phyloP scores from a whole-genome alignment of 2,113 vertebrate genomes.

The Kobus ellipsiprymnus region DNA sequence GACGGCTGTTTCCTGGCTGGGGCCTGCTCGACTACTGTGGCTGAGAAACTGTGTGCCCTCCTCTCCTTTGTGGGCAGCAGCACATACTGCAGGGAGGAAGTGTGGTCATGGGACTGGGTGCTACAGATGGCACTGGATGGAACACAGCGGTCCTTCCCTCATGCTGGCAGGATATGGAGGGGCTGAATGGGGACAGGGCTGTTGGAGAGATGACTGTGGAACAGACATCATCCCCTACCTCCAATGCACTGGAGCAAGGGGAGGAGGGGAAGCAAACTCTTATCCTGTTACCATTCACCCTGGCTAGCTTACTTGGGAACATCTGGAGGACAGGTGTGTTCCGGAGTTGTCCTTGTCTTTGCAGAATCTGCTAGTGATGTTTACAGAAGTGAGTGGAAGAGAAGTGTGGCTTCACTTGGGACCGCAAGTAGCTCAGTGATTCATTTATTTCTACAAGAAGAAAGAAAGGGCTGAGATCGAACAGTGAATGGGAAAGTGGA shows the following conservation, averaged over 20 bases:
- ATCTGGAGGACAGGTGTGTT: not conserved
- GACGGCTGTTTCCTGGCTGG: not conserved
- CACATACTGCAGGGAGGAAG: no score
- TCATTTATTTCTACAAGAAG: not conserved
- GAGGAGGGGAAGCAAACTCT: not conserved
- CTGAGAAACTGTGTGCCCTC: not conserved
- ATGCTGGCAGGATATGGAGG: not conserved
- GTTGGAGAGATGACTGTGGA: not conserved
- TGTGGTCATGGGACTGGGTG: not conserved
- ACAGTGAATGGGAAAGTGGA: not conserved
- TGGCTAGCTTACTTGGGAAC: not conserved
- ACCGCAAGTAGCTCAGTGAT: not conserved
- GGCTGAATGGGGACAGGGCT: not conserved
- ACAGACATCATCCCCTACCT: not conserved
- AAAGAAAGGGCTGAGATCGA: not conserved
- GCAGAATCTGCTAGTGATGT: not conserved
- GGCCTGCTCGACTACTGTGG: accelerated
- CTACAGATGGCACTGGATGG: not conserved
- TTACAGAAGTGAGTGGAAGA: not conserved
- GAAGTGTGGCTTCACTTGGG: not conserved
- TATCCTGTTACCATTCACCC: no score
- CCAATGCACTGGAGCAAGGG: accelerated
- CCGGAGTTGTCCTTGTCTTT: not conserved
- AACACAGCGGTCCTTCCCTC: accelerated
- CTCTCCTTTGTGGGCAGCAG: accelerated